A percentile compares a stretch with the other conserved stretches of the same genome.
These are phyloP conservation scores for Aphis gossypii DNA, from an alignment of 1,140 invertebrate species.

Conservation along the genomic window DNA sequence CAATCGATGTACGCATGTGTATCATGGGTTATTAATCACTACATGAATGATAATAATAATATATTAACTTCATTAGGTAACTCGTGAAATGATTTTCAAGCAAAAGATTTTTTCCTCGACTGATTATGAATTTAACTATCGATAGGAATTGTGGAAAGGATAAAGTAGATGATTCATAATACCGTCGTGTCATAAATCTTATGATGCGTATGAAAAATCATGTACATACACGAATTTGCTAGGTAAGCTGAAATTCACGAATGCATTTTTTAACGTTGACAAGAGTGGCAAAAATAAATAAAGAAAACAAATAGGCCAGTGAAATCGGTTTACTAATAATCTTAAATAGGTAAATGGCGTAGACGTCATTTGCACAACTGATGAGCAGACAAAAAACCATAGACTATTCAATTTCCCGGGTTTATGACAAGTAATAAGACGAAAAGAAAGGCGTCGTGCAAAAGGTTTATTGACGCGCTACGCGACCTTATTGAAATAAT, in stretches of 20 bases:
- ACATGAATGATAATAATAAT: background rate
- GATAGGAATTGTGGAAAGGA: background rate
- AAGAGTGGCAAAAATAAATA: background rate
- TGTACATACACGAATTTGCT: background rate
- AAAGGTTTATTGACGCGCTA: background rate
- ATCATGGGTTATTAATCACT: background rate
- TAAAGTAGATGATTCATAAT: background rate
- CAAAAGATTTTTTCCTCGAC: background rate
- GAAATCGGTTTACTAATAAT: background rate
- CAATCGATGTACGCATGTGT: background rate
- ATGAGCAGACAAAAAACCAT: background rate
- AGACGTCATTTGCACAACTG: background rate
- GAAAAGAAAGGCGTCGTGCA: background rate
- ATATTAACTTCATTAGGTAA: background rate
- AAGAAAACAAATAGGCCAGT: background rate
- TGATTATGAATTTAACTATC: background rate
- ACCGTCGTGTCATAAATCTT: background rate
- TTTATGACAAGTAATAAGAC: background rate
- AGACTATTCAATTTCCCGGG: background rate
- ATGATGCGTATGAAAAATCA: background rate
- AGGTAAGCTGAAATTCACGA: background rate
- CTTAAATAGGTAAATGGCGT: background rate
- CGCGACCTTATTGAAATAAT: constrained; percentile 25
- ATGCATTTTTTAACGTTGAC: background rate
- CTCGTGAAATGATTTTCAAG: background rate